phyloP scores from a whole-genome alignment of 1,140 invertebrate genomes.

The Trichoplusia ni region DNA sequence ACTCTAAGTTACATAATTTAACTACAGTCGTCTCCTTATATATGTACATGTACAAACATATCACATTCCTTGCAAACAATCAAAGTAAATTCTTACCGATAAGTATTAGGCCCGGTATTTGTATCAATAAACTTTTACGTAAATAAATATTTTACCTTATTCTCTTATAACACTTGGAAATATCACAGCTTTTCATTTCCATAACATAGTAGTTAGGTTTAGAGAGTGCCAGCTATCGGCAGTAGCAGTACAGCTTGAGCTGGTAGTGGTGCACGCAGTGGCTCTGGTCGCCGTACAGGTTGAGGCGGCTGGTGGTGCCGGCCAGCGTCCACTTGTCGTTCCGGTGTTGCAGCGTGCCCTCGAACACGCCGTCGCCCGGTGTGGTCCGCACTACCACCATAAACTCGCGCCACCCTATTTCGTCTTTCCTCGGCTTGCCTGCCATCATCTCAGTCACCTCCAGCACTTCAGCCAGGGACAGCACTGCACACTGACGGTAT shows the following conservation, averaged over 20 bases:
- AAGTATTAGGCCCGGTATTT: not conserved
- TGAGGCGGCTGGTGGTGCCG: slow-evolving; percentile 89
- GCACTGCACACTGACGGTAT: slow-evolving; percentile 83
- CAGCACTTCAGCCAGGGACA: slow-evolving; percentile 81
- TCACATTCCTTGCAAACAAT: not conserved
- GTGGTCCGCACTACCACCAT: slow-evolving; percentile 85
- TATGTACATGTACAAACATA: not conserved
- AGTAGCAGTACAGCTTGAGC: slow-evolving; percentile 91
- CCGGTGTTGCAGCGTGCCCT: slow-evolving; percentile 85
- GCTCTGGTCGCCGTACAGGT: slow-evolving; percentile 91
- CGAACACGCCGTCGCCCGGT: slow-evolving; percentile 89
- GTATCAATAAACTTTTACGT: not conserved
- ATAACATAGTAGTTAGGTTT: not conserved
- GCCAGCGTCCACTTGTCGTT: slow-evolving; percentile 75
- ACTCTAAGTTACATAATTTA: too few relatives aligned
- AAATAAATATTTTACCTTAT: not conserved
- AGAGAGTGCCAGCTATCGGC: slow-evolving; percentile 55
- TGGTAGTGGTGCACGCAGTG: slow-evolving; percentile 88
- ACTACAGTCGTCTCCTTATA: not conserved
- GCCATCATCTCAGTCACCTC: slow-evolving; percentile 80
- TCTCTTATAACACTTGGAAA: slow-evolving; percentile 9
- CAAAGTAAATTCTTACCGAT: not conserved
- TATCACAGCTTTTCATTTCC: slow-evolving; percentile 50
- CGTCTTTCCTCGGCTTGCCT: slow-evolving; percentile 60
- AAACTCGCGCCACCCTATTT: slow-evolving; percentile 82